A percentile compares a stretch with the other conserved stretches of the same genome.
These are phyloP conservation scores for Raillietiella orientalis DNA, from an alignment of 2,888 invertebrate species.

Conservation along the genomic window DNA sequence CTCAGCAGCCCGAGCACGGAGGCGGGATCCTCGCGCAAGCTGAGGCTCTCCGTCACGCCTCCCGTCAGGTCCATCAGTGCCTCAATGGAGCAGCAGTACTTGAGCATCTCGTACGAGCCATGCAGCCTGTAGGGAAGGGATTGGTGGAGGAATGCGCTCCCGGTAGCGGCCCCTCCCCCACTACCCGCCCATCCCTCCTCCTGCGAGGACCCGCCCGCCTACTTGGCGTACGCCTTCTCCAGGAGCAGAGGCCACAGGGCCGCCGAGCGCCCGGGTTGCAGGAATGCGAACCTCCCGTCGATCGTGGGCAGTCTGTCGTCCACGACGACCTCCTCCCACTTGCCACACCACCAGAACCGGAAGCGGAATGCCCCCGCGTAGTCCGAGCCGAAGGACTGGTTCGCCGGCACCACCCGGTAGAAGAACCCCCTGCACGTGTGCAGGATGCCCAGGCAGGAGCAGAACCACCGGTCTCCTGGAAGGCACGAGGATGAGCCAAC, in stretches of 20 bases:
- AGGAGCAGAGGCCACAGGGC: slow-evolving; percentile 64
- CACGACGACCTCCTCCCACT: slow-evolving; percentile 63
- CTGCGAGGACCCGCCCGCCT: no score
- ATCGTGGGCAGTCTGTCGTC: slow-evolving; percentile 67
- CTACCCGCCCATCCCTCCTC: no score
- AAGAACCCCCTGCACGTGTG: slow-evolving; percentile 57
- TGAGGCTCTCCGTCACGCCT: slow-evolving; percentile 49
- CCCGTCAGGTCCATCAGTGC: slow-evolving; percentile 63
- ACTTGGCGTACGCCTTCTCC: slow-evolving; percentile 80
- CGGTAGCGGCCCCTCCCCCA: no score
- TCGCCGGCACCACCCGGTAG: slow-evolving; percentile 64
- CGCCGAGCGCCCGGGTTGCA: slow-evolving; percentile 34
- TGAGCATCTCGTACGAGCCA: slow-evolving; percentile 70
- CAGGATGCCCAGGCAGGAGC: slow-evolving; percentile 52
- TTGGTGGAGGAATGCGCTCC: slow-evolving; percentile 10
- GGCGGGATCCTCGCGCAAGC: not conserved
- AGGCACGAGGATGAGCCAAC: no score
- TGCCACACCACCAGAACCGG: slow-evolving; percentile 73
- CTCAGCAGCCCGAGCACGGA: slow-evolving; percentile 28
- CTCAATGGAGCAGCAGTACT: slow-evolving; percentile 60
- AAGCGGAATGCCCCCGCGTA: slow-evolving; percentile 20
- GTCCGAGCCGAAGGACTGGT: slow-evolving; percentile 33
- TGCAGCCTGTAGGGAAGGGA: slow-evolving; percentile 25
- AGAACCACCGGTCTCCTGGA: slow-evolving; percentile 61
- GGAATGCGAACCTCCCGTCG: slow-evolving; percentile 49